phyloP scores from a whole-genome alignment of 1,140 invertebrate genomes.

The Tyrophagus putrescentiae region DNA sequence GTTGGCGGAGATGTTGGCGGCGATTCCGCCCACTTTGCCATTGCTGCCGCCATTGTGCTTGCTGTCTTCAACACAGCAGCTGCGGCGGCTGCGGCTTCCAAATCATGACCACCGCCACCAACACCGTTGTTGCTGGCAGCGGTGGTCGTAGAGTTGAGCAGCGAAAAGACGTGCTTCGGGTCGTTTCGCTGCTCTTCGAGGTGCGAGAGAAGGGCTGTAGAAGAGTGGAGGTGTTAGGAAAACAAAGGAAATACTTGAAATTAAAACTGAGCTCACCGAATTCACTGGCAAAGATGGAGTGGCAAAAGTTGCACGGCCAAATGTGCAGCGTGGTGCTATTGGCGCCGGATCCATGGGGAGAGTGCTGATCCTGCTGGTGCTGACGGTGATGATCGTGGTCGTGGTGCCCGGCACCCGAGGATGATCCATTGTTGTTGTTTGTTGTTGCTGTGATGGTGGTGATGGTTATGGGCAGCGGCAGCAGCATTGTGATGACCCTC shows the following conservation, averaged over 20 bases:
- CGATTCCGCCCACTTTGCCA: too few relatives aligned
- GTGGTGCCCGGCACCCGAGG: too few relatives aligned
- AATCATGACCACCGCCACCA: too few relatives aligned
- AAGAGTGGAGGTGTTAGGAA: conserved; percentile 10
- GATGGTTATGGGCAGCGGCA: conserved; percentile 57
- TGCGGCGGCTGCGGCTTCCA: too few relatives aligned
- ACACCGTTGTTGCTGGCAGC: too few relatives aligned
- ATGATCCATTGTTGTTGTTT: conserved; percentile 7
- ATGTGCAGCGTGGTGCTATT: conserved; percentile 23
- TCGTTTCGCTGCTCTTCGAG: conserved; percentile 96
- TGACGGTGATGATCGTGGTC: neutral
- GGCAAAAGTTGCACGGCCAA: conserved; percentile 65
- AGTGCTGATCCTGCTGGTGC: conserved; percentile 3
- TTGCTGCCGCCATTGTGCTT: too few relatives aligned
- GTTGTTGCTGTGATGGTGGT: conserved; percentile 37
- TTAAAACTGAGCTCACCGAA: conserved; percentile 47
- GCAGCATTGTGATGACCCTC: conserved; percentile 75
- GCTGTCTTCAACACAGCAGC: too few relatives aligned
- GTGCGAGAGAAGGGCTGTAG: conserved; percentile 66
- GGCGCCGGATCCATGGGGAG: conserved; percentile 15
- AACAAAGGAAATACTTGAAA: conserved; percentile 6
- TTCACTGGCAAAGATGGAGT: conserved; percentile 83
- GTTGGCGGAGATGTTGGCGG: too few relatives aligned
- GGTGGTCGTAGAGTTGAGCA: conserved; percentile 44
- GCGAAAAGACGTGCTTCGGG: conserved; percentile 87